Base-by-base conservation (phyloP, 1,140 invertebrate species). In the Eumaeus atala region DNA sequence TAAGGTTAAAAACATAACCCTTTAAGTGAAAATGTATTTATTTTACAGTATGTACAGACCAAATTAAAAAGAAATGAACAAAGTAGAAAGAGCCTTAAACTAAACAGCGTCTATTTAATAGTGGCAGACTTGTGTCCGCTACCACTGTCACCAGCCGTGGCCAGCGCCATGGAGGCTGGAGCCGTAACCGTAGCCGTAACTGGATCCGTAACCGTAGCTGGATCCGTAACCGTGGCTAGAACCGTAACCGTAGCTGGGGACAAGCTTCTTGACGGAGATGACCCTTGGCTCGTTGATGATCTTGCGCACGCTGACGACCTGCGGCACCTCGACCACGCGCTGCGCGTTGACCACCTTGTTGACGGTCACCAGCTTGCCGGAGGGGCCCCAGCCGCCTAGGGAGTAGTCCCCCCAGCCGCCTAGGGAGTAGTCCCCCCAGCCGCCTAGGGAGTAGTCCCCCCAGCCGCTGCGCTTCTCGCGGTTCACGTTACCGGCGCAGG, bases 231-330 rank as follows among this genome's bases (percentile, higher is more conserved):
- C 16, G 11, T 58, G 44, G 37, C 54, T 38, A 48, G 48, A 12
- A 56, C 21, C 49, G 42, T 56, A 42, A 36, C 56, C 17, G 56
- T 58, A 58, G 11, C 54, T 49, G 9, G 64, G 58, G 14, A 73
- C 65, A 6, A 71, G 40, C 37, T 64, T 64, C 50, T 70, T 70
- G 16, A 67, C 69, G 16, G 56, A 51, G 6, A 72, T 59, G 16
- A 72, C 62, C 53, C 66, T 53, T 1, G 68, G 71, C 34, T 64
- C 66, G 17, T 52, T 51, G 28, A 74, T 61, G 0, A 74, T 60
- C 58, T 74, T 74, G 50, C 62, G 68, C n/a, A 73, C 71, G 38
- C 64, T 56, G 12, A 73, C 56, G 10, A 72, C 58, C 54, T 72
- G 64, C 8, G 69, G 69, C 36, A 72, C 67, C 6, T 57, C 54